phyloP scores from a whole-genome alignment of 2,113 vertebrate genomes.

The Strigops habroptila region DNA sequence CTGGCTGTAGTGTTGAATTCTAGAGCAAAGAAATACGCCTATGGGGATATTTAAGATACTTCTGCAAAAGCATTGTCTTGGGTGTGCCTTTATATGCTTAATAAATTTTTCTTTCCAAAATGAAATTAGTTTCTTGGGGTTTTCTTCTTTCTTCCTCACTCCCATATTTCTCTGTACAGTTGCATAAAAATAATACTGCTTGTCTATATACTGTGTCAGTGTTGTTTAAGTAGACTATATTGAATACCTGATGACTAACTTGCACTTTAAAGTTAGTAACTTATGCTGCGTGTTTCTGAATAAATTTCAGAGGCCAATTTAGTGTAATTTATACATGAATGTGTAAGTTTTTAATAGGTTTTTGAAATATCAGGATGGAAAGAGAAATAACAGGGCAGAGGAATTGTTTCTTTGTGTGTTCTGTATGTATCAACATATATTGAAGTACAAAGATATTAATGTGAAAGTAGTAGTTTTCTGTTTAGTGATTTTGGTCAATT shows the following conservation, averaged over 20 bases:
- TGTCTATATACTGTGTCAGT: slow-evolving; percentile 21
- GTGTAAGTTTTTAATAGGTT: background rate
- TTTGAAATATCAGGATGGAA: background rate
- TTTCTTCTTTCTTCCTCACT: slow-evolving; percentile 22
- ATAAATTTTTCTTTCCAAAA: slow-evolving; percentile 53
- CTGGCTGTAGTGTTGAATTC: background rate
- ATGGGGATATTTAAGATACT: background rate
- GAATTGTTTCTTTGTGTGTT: background rate
- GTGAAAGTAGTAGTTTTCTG: background rate
- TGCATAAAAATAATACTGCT: slow-evolving; percentile 2
- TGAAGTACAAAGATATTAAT: background rate
- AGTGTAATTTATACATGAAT: background rate
- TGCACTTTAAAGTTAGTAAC: background rate
- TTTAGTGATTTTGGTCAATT: background rate
- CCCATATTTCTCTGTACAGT: background rate
- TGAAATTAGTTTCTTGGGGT: slow-evolving; percentile 24
- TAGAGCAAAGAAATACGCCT: background rate
- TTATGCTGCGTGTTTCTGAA: slow-evolving; percentile 13
- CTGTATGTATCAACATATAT: background rate
- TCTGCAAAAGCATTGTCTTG: slow-evolving; percentile 25
- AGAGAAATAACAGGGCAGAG: background rate
- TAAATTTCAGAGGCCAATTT: slow-evolving; percentile 19
- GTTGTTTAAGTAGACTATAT: slow-evolving; percentile 6
- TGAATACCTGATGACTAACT: slow-evolving; percentile 39
- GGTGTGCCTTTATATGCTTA: slow-evolving; percentile 23